Evolutionary conservation across 2,797 vertebrate species (phyloP).

Genomic region (Rhynchotus rufescens): DNA sequence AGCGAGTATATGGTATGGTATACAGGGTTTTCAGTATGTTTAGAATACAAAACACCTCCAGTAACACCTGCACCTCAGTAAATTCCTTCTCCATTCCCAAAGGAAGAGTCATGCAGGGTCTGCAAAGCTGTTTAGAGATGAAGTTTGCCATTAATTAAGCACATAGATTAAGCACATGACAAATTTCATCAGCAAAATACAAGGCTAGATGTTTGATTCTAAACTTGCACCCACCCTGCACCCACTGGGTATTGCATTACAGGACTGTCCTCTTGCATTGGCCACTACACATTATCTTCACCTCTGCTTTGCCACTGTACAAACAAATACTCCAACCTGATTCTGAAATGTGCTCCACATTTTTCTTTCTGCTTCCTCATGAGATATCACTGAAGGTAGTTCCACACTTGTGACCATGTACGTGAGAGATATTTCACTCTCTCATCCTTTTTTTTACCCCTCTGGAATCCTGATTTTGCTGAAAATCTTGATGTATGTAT

Average conservation of each 20-base stretch:
- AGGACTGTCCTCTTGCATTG: background rate
- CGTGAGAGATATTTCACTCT: background rate
- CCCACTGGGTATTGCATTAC: background rate
- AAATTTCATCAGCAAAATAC: background rate
- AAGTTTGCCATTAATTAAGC: background rate
- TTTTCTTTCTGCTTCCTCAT: background rate
- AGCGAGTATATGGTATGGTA: background rate
- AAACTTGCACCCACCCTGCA: background rate
- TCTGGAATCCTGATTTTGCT: background rate
- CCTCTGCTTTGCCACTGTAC: background rate
- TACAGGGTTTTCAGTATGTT: too few species aligned
- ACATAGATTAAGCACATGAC: background rate
- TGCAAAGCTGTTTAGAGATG: background rate
- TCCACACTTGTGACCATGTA: background rate
- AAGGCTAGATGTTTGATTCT: background rate
- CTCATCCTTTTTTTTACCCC: background rate
- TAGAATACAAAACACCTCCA: background rate
- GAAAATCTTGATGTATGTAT: background rate
- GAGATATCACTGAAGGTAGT: background rate
- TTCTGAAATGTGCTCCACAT: background rate
- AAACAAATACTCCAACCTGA: background rate
- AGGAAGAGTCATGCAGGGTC: background rate
- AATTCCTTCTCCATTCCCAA: background rate
- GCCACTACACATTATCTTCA: background rate
- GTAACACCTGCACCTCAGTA: background rate